Percentiles rank a stretch among this genome's conserved stretches.
Conservation (phyloP, 2,113 vertebrate species). For the Corythornis vintsioides region DNA sequence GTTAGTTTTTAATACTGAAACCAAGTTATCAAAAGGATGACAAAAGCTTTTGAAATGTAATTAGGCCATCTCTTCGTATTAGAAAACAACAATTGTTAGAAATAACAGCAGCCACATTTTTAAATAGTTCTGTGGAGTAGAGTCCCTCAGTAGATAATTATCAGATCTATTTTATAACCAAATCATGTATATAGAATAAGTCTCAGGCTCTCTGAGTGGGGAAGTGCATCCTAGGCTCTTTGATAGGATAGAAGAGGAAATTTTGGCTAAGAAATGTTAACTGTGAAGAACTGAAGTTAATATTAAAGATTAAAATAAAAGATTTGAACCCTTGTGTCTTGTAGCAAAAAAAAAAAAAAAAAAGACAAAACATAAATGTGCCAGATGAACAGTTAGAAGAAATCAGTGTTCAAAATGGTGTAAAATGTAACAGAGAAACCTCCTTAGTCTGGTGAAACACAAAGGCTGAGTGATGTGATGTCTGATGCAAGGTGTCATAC, state of each 20-base stretch:
- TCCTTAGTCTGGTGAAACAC: neutral
- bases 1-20: neutral
- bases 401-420: neutral
- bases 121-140: neutral
- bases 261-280: neutral
- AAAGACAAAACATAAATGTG: neutral
- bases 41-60: neutral
- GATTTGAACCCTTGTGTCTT: neutral
- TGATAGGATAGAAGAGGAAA: neutral
- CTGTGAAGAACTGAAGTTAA: neutral
- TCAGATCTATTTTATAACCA: neutral
- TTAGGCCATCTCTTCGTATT: neutral
- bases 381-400: neutral
- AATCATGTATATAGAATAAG: neutral
- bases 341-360: neutral
- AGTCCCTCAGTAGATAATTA: neutral
- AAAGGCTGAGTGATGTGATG: neutral
- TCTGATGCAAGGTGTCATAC: neutral
- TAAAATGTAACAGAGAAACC: neutral
- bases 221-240: neutral
- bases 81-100: neutral
- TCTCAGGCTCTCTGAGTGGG: neutral
- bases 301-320: neutral
- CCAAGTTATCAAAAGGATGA: neutral
- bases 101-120: neutral